phyloP scores from a whole-genome alignment of 2,113 vertebrate genomes.

The Cinclus mexicanus region DNA sequence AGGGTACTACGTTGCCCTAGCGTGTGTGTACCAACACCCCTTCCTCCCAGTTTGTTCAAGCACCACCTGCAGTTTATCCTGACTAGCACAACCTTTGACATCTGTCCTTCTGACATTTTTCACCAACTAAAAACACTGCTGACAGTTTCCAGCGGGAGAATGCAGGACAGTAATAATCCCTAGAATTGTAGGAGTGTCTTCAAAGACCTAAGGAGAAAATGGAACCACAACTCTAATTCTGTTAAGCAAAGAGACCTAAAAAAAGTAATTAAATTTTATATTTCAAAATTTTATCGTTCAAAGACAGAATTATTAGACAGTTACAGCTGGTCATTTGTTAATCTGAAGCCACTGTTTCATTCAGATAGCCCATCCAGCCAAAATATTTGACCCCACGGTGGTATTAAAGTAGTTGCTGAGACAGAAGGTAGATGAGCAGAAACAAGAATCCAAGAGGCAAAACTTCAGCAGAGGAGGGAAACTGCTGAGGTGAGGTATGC shows the following conservation, averaged over 20 bases:
- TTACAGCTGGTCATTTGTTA: neutral
- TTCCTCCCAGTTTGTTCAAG: neutral
- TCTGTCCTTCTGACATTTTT: neutral
- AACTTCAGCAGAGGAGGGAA: neutral
- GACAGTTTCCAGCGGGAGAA: neutral
- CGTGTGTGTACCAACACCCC: accelerated
- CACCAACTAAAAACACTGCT: neutral
- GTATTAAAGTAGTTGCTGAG: neutral
- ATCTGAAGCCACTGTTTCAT: neutral
- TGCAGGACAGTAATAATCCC: neutral
- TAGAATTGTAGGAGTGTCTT: neutral
- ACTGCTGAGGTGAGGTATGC: neutral
- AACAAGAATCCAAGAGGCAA: neutral
- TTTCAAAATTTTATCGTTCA: neutral
- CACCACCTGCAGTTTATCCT: neutral
- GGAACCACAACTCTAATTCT: neutral
- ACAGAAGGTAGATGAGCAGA: neutral
- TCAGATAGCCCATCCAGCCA: neutral
- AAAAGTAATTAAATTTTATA: neutral
- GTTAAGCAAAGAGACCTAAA: neutral
- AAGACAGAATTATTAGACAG: neutral
- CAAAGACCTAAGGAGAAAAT: neutral
- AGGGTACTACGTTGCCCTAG: neutral
- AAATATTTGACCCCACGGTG: neutral
- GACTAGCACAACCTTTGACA: neutral